A percentile compares a stretch with the other conserved stretches of the same genome.
Conservation (phyloP, 2,797 vertebrate genomes). For the Gambelia wislizenii region DNA sequence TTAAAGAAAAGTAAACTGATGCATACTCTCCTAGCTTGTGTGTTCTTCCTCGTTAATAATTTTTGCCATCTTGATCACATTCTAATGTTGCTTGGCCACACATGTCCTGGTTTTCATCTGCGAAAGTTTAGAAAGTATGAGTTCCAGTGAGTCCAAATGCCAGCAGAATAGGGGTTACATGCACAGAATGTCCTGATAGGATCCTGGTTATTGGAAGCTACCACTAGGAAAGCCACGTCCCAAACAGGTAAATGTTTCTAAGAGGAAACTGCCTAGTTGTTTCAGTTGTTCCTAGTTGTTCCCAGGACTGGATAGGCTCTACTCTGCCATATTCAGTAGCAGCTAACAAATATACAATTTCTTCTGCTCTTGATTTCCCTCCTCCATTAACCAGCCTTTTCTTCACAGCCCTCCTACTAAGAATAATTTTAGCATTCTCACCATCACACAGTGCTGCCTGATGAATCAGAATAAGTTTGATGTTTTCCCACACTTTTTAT, state of each 20-base stretch:
- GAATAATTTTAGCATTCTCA: conserved; percentile 42
- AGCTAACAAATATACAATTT: not conserved
- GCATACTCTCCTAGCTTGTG: too few species aligned
- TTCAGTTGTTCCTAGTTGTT: not conserved
- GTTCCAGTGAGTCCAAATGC: too few species aligned
- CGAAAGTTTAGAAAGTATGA: too few species aligned
- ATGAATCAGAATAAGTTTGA: conserved; percentile 14
- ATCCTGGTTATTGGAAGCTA: not conserved
- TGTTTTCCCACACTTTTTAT: not conserved
- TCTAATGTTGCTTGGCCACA: too few species aligned
- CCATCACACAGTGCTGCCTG: conserved; percentile 31
- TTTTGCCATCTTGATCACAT: too few species aligned
- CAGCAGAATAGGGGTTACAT: too few species aligned
- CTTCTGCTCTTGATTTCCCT: not conserved
- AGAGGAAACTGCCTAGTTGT: not conserved
- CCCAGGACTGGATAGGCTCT: not conserved
- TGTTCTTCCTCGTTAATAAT: too few species aligned
- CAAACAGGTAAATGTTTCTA: not conserved
- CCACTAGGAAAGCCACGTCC: not conserved
- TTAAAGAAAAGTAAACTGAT: too few species aligned
- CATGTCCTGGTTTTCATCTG: too few species aligned
- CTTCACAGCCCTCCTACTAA: not conserved
- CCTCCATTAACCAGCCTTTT: conserved; percentile 10
- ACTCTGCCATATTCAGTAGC: not conserved
- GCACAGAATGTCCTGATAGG: too few species aligned